Conservation (phyloP, 2,797 vertebrate species). For the Sebastes matsubarae region DNA sequence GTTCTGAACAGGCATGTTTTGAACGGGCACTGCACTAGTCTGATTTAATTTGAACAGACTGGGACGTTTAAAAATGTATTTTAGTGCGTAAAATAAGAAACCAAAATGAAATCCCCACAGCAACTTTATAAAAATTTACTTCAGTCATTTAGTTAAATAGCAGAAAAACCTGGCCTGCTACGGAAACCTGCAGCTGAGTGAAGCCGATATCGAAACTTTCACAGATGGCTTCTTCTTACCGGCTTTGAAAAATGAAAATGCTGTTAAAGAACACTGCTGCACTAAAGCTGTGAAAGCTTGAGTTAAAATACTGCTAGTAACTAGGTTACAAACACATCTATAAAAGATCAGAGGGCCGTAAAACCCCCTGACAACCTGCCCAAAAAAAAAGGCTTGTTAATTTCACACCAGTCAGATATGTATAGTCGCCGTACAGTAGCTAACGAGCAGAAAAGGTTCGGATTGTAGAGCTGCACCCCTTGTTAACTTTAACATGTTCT, state of each 20-base stretch:
- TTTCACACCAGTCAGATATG: conserved; percentile 40
- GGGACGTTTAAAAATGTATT: not conserved
- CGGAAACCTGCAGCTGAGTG: conserved; percentile 14
- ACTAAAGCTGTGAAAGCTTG: not conserved
- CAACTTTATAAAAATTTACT: not conserved
- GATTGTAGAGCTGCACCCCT: conserved; percentile 1
- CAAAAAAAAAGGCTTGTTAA: conserved; percentile 25
- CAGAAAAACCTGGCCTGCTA: not conserved
- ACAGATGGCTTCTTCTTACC: not conserved
- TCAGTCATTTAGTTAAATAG: not conserved
- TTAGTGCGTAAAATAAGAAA: not conserved
- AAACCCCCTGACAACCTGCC: conserved; percentile 24
- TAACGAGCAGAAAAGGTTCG: conserved; percentile 19
- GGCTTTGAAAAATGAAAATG: conserved; percentile 2
- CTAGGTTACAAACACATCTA: conserved; percentile 12
- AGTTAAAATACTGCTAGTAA: conserved; percentile 2
- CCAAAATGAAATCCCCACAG: conserved; percentile 1
- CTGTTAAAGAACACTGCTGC: not conserved
- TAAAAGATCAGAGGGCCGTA: conserved; percentile 23
- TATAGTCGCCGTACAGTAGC: not conserved
- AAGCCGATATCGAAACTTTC: not conserved
- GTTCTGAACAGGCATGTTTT: no score
- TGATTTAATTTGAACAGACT: not conserved
- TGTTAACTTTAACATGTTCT: conserved; percentile 28
- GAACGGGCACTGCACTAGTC: no score